Conservation (phyloP, 2,113 vertebrate species). For the Emydura subglobosa region DNA sequence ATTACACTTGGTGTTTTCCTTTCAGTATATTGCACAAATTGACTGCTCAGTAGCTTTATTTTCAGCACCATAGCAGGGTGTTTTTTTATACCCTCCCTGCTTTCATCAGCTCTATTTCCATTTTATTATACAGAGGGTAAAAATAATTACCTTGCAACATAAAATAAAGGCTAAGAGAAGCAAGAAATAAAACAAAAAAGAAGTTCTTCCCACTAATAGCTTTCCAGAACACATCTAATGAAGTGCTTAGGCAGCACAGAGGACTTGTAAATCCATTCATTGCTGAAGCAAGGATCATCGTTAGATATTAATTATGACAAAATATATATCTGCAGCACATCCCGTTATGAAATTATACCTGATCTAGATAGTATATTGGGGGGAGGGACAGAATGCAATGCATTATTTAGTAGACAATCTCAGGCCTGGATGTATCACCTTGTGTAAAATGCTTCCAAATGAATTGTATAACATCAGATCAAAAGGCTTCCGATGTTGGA, state of each 20-base stretch:
- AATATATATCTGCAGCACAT: background rate
- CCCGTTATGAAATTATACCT: background rate
- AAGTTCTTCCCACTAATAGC: background rate
- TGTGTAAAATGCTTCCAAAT: constrained; percentile 26
- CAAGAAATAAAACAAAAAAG: background rate
- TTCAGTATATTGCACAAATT: constrained; percentile 6
- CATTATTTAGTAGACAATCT: constrained; percentile 17
- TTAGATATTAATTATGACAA: constrained; percentile 12
- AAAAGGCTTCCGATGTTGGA: background rate
- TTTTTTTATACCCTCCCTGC: background rate
- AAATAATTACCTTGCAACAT: background rate
- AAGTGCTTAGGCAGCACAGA: background rate
- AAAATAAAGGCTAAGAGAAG: constrained; percentile 8
- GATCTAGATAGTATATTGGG: constrained; percentile 24
- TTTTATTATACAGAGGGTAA: background rate
- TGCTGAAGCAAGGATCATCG: background rate
- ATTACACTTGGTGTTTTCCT: constrained; percentile 28
- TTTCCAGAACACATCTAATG: background rate
- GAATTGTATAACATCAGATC: background rate
- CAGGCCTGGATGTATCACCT: background rate
- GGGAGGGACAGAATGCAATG: background rate
- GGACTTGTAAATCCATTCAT: constrained; percentile 9
- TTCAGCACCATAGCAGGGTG: background rate
- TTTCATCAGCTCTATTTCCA: constrained; percentile 21
- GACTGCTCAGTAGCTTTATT: constrained; percentile 28